These are phyloP conservation scores for Plecotus auritus DNA, from an alignment of 2,113 vertebrate genomes.

Conservation along the genomic window DNA sequence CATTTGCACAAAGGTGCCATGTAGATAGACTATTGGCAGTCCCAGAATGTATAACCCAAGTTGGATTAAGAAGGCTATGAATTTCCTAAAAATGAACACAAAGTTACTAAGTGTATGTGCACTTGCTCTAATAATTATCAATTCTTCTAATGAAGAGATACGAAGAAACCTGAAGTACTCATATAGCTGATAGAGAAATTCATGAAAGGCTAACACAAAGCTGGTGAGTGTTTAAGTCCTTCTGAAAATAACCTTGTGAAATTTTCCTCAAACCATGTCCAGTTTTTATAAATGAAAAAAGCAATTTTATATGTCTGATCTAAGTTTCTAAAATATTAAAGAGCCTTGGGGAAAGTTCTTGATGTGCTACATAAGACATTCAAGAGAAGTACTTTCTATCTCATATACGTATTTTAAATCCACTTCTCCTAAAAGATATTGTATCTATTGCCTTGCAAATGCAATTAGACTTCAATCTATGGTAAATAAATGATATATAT, in stretches of 20 bases:
- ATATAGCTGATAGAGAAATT: not conserved
- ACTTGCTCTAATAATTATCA: not conserved
- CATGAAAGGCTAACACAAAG: not conserved
- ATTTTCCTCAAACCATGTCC: not conserved
- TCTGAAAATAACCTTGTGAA: not conserved
- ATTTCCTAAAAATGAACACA: not conserved
- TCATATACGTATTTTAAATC: not conserved
- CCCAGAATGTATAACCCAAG: not conserved
- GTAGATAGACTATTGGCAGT: not conserved
- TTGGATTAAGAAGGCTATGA: not conserved
- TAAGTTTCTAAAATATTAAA: conserved; percentile 4
- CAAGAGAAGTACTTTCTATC: not conserved
- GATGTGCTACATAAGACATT: not conserved
- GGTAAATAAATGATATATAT: not conserved
- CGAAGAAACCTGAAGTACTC: not conserved
- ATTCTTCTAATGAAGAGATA: not conserved
- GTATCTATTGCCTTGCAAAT: not conserved
- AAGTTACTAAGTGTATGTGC: not conserved
- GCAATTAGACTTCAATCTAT: not conserved
- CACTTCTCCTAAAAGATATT: not conserved
- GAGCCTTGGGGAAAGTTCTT: not conserved
- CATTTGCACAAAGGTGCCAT: not conserved
- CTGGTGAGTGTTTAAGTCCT: not conserved
- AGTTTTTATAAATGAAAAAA: not conserved
- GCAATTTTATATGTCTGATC: not conserved